phyloP scores from a whole-genome alignment of 2,797 vertebrate species.

The Rhinella marina region DNA sequence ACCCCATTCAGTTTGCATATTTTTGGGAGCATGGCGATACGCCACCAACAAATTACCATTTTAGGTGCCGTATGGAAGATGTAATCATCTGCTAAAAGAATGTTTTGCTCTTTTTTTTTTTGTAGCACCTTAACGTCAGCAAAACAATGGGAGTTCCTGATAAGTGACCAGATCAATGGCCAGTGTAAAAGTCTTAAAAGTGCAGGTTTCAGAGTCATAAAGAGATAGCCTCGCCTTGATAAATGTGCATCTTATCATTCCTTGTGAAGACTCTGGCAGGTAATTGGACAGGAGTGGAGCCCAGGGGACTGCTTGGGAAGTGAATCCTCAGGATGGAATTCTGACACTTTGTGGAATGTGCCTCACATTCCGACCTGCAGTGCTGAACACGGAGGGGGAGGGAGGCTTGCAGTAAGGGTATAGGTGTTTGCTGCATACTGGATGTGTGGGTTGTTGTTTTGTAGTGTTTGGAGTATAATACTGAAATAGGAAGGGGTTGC shows the following conservation, averaged over 20 bases:
- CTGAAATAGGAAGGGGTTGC: conserved; percentile 24
- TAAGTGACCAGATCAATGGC: too few relatives aligned
- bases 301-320: conserved; percentile 45
- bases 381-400: conserved; percentile 23
- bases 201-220: background rate
- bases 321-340: conserved; percentile 57
- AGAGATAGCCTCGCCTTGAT: background rate
- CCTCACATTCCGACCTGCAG: conserved; percentile 55
- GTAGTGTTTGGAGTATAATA: conserved; percentile 31
- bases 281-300: conserved; percentile 39
- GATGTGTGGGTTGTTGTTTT: conserved; percentile 24
- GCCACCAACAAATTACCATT: too few relatives aligned
- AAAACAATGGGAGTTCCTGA: too few relatives aligned
- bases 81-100: too few relatives aligned
- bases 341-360: conserved; percentile 41
- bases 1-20: too few relatives aligned
- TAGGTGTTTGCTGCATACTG: conserved; percentile 24
- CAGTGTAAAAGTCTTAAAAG: too few relatives aligned
- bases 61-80: too few relatives aligned
- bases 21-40: too few relatives aligned
- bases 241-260: background rate
- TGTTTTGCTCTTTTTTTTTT: too few relatives aligned
- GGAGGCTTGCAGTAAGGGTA: conserved; percentile 6
- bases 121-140: too few relatives aligned
- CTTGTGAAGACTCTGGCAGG: conserved; percentile 12